Evolutionary conservation across 92 coral and sea anemone species (phyloP).

Genomic region (Zoanthus sociatus): DNA sequence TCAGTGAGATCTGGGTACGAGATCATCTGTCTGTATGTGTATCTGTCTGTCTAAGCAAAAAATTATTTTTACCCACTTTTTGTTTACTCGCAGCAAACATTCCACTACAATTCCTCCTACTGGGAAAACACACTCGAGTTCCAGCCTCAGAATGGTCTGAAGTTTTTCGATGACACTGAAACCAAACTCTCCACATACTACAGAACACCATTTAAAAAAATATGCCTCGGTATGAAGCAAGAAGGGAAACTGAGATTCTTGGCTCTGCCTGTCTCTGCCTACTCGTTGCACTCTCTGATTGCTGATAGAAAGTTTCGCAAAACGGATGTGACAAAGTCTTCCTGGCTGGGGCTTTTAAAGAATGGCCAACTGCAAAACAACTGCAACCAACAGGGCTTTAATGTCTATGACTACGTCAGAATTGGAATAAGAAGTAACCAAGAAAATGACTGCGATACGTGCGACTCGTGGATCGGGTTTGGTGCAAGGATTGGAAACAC

Average conservation of each 20-base stretch:
- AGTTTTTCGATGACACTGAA: slow-evolving; percentile 16
- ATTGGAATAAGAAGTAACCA: slow-evolving; percentile 28
- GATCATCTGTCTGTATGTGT: too few species aligned
- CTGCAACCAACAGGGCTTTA: slow-evolving; percentile 37
- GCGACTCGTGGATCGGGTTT: slow-evolving; percentile 32
- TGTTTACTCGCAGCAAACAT: background rate
- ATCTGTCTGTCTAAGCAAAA: too few species aligned
- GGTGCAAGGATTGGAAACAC: background rate
- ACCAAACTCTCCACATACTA: slow-evolving; percentile 22
- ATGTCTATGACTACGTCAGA: background rate
- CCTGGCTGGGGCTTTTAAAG: background rate
- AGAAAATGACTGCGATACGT: slow-evolving; percentile 9
- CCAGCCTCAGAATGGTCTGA: slow-evolving; percentile 2
- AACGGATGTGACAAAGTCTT: background rate
- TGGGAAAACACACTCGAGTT: slow-evolving; percentile 6
- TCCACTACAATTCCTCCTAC: background rate
- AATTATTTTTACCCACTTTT: background rate
- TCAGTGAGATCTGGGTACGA: too few species aligned
- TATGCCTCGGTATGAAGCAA: slow-evolving; percentile 38
- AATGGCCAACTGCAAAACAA: slow-evolving; percentile 1
- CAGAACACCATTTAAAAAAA: background rate
- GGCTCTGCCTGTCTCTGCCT: background rate
- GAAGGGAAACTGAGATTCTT: background rate
- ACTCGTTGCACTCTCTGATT: slow-evolving; percentile 21
- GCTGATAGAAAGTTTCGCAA: slow-evolving; percentile 28